Conservation (phyloP, 2,113 vertebrate genomes). For the Rhodinocichla rosea region DNA sequence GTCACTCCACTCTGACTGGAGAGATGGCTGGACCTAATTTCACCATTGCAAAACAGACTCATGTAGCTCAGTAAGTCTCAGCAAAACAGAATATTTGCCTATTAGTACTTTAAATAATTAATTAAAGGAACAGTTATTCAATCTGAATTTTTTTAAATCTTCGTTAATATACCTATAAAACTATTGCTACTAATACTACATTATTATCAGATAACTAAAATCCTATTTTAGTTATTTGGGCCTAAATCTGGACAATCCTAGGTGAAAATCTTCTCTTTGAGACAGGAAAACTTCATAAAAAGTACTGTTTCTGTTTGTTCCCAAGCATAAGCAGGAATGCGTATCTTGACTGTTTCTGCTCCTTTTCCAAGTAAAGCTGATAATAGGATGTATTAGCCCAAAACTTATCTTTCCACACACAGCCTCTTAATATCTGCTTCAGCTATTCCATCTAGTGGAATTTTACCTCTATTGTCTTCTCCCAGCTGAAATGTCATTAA, state of each 20-base stretch:
- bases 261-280: neutral
- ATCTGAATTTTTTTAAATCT: neutral
- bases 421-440: neutral
- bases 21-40: neutral
- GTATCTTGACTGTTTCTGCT: neutral
- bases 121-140: neutral
- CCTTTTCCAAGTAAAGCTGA: neutral
- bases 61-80: neutral
- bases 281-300: neutral
- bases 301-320: neutral
- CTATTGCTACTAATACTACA: neutral
- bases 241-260: neutral
- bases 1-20: neutral
- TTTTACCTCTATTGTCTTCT: neutral
- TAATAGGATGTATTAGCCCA: neutral
- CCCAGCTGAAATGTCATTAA: neutral
- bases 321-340: neutral
- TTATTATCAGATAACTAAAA: neutral
- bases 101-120: neutral
- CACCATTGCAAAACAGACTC: neutral
- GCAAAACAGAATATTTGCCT: neutral
- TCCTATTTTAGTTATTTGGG: neutral
- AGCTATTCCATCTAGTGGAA: constrained; percentile 23
- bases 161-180: neutral
- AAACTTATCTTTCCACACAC: neutral